Evolutionary conservation across 2,888 invertebrate species (phyloP), one percentile per base, ranked within the genome.

Genomic region (Lithophane semibrunnea): DNA sequence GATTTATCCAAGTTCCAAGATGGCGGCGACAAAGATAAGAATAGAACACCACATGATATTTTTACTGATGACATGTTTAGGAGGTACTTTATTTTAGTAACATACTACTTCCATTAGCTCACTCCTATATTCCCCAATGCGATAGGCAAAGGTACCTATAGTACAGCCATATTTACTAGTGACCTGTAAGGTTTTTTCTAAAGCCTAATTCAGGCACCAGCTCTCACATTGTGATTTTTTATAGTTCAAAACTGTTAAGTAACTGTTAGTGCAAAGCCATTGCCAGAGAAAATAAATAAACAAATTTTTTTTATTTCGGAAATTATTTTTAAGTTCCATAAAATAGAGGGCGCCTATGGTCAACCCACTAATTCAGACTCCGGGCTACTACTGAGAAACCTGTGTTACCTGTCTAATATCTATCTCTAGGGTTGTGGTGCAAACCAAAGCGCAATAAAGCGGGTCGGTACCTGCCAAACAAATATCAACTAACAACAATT

Each of bases 21-120:
- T 91, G 92, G 89, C 16, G 83, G 86, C 1, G 96, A 95, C 54
- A 94, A 94, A 67, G 94, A 96, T 54, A 95, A 95, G 82, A 94
- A 93, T 72, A 94, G 94, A 85, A 96, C 93, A 18, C 94, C 96
- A 0, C 97, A 97, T 79, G 98, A 98, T 86, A 97, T 97, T 87
- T 98, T 98, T 85, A 98, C 98, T 0, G 98, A 98, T 89, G 98
- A 98, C 92, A 96, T 98, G 90, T 98, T 98, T 92, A 97, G 98
- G 89, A 97, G 97, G 95, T 97, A 60, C 8, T 0, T n/a, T 24
- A 8, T 29, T 47, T 18, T 21, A 7, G 0, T 29, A 16, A 16
- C 7, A 44, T 60, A 49, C 9, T 21, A 56, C n/a, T n/a, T n/a
- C n/a, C 7, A 7, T 16, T 42, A 3, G 21, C 13, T 60, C 9